Percentiles rank a stretch among this genome's conserved stretches.
Evolutionary conservation across 2,797 vertebrate genomes (phyloP).

Genomic region (Sylvia borin): DNA sequence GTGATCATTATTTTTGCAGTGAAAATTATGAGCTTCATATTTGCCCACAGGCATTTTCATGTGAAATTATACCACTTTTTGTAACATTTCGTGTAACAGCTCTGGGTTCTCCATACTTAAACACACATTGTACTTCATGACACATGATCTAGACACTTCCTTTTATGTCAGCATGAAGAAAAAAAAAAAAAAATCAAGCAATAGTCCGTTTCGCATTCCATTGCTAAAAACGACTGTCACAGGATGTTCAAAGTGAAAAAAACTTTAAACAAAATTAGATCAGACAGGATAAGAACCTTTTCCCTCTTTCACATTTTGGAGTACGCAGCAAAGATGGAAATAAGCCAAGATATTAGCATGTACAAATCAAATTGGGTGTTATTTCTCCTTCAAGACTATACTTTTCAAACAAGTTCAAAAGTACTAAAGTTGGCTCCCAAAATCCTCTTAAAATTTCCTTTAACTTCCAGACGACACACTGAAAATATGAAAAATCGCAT

Average conservation of each 20-base stretch:
- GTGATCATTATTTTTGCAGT: not conserved
- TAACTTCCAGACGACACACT: not conserved
- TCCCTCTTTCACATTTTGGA: not conserved
- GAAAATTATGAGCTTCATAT: not conserved
- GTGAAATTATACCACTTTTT: not conserved
- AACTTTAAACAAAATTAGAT: slow-evolving; percentile 1
- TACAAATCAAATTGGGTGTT: not conserved
- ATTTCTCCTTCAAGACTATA: not conserved
- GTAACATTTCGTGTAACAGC: not conserved
- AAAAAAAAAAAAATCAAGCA: not conserved
- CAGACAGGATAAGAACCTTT: slow-evolving; percentile 14
- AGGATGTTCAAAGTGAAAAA: slow-evolving; percentile 24
- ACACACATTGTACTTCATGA: not conserved
- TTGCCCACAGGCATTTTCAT: not conserved
- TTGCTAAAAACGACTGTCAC: slow-evolving; percentile 26
- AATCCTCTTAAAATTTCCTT: not conserved
- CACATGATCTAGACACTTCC: not conserved
- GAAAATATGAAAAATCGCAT: not conserved
- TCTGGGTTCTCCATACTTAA: not conserved
- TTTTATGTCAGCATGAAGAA: not conserved
- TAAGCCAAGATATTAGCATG: not conserved
- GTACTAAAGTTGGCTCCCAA: not conserved
- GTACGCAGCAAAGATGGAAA: not conserved
- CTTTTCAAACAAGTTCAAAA: not conserved
- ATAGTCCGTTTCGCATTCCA: not conserved